Conservation (phyloP, 1,140 invertebrate genomes). For the Nomia melanderi region DNA sequence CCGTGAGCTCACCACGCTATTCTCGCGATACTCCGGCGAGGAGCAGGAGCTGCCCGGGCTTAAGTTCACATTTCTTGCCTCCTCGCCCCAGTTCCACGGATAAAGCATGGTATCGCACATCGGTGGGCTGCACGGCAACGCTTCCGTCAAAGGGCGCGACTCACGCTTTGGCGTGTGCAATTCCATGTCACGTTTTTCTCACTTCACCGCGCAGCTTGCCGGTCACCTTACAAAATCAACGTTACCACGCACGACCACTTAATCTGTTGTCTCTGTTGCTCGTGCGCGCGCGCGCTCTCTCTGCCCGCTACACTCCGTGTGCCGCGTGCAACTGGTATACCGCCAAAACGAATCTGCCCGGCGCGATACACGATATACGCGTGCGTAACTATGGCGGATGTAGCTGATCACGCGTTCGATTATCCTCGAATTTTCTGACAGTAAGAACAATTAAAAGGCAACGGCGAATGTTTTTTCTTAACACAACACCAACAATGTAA, state of each 20-base stretch:
- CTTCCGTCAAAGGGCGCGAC: conserved; percentile 56
- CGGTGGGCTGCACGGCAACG: conserved; percentile 70
- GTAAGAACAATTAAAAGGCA: background rate
- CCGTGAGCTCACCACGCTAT: conserved; percentile 24
- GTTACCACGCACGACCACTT: conserved; percentile 10
- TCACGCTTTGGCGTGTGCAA: conserved; percentile 73
- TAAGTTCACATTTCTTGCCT: conserved; percentile 76
- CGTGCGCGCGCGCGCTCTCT: background rate
- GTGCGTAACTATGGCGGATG: background rate
- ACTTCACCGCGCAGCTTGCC: conserved; percentile 19
- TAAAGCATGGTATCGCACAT: conserved; percentile 76
- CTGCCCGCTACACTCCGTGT: conserved; percentile 33
- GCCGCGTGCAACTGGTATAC: conserved; percentile 67
- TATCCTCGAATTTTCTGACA: background rate
- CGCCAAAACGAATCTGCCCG: conserved; percentile 57
- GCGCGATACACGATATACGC: background rate
- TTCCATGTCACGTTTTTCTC: conserved; percentile 64
- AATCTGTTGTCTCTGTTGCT: background rate
- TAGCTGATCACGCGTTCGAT: too few relatives aligned
- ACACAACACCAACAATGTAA: background rate
- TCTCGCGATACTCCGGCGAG: conserved; percentile 74
- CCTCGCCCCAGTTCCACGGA: conserved; percentile 78
- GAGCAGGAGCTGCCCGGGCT: conserved; percentile 79
- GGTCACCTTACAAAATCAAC: conserved; percentile 11
- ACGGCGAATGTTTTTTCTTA: background rate